phyloP scores from a whole-genome alignment of 2,797 vertebrate species.

The Falco cherrug region DNA sequence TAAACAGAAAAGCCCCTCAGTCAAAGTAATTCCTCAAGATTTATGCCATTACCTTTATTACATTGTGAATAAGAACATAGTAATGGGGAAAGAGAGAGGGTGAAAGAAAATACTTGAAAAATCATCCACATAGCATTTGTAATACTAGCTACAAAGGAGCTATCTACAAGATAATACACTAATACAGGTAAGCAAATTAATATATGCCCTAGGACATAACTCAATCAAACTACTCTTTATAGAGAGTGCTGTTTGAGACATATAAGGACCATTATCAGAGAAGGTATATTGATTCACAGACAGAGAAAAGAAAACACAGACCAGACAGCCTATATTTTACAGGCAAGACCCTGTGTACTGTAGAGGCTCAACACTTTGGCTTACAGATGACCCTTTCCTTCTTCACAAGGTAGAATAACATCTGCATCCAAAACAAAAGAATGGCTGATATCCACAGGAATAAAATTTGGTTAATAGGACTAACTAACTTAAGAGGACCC shows the following conservation, averaged over 20 bases:
- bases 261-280: neutral
- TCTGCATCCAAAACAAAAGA: neutral
- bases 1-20: neutral
- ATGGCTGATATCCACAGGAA: neutral
- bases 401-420: neutral
- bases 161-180: neutral
- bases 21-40: slow-evolving; percentile 18
- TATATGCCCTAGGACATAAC: neutral
- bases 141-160: neutral
- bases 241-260: neutral
- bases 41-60: neutral
- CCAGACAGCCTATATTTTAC: neutral
- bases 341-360: neutral
- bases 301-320: neutral
- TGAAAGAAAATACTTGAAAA: neutral
- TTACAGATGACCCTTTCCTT: neutral
- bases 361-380: neutral
- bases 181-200: neutral
- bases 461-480: neutral
- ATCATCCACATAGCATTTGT: neutral
- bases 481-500: neutral
- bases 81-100: neutral
- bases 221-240: neutral
- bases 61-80: neutral
- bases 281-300: neutral